Conservation (phyloP, 1,140 invertebrate species). For the Cydia fagiglandana region DNA sequence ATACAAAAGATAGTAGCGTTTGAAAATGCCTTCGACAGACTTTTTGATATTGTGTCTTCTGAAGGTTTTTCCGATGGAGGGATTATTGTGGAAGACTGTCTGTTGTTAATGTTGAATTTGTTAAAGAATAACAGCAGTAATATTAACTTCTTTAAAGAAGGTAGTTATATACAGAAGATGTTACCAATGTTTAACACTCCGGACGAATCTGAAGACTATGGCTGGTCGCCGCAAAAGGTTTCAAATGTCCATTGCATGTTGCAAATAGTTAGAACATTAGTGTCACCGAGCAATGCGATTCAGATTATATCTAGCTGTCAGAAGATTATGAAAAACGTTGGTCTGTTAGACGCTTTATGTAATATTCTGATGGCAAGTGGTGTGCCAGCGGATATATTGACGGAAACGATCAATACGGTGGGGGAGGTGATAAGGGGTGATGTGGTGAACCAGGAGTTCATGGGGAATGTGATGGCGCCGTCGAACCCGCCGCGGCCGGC, state of each 20-base stretch:
- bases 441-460: conserved; percentile 94
- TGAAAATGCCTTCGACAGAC: conserved; percentile 98
- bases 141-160: conserved; percentile 99
- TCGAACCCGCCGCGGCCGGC: conserved; percentile 94
- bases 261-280: conserved; percentile 93
- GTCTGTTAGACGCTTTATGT: conserved; percentile 90
- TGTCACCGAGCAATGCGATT: conserved; percentile 92
- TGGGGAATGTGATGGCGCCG: conserved; percentile 94
- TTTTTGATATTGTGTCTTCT: conserved; percentile 95
- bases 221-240: conserved; percentile 97
- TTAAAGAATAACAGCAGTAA: conserved; percentile 98
- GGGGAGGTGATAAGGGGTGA: conserved; percentile 97
- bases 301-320: conserved; percentile 89
- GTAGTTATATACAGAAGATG: conserved; percentile 94
- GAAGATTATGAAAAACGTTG: conserved; percentile 91
- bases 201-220: conserved; percentile 85
- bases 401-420: conserved; percentile 97
- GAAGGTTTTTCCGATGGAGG: conserved; percentile 97
- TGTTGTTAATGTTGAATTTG: conserved; percentile 96
- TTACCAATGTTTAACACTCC: conserved; percentile 91
- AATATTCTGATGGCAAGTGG: conserved; percentile 96
- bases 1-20: conserved; percentile 99
- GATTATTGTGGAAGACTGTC: conserved; percentile 98
- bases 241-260: conserved; percentile 96
- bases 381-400: conserved; percentile 97